A percentile compares a stretch with the other conserved stretches of the same genome.
These are phyloP conservation scores for Borostomias antarcticus DNA, from an alignment of 2,797 vertebrate species.

Conservation along the genomic window DNA sequence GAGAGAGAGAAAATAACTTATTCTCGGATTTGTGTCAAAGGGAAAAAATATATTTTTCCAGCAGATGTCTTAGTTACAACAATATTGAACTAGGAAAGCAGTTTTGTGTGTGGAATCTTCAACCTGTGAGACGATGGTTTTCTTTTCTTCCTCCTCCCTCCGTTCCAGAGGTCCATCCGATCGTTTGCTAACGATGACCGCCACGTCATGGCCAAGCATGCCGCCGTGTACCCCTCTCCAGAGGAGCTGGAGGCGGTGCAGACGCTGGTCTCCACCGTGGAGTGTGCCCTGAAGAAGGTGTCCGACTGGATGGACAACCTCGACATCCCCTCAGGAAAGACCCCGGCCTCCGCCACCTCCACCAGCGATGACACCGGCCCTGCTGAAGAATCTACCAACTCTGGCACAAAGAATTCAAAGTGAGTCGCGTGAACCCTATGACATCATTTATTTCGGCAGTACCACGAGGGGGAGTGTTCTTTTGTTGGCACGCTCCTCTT, in stretches of 20 bases:
- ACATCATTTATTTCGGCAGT: neutral
- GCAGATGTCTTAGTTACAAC: too few relatives aligned
- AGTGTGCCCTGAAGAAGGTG: constrained; percentile 91
- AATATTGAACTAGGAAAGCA: too few relatives aligned
- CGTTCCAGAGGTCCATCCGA: constrained; percentile 84
- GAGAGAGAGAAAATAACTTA: too few relatives aligned
- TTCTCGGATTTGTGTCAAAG: too few relatives aligned
- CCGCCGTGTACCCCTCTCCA: constrained; percentile 87
- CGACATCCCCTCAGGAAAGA: constrained; percentile 60
- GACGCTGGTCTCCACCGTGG: constrained; percentile 90
- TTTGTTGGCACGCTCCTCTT: too few relatives aligned
- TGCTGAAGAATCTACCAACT: constrained; percentile 32
- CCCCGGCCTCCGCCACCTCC: constrained; percentile 18
- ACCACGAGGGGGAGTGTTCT: neutral
- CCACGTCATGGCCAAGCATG: constrained; percentile 94
- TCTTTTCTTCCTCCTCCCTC: constrained; percentile 5
- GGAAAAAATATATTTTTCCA: too few relatives aligned
- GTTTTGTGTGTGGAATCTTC: too few relatives aligned
- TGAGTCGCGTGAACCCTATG: constrained; percentile 55
- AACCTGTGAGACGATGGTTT: too few relatives aligned
- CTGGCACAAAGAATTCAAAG: constrained; percentile 60
- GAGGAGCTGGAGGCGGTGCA: constrained; percentile 93
- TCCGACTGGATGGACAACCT: constrained; percentile 91
- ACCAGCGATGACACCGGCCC: constrained; percentile 31
- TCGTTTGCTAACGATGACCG: constrained; percentile 91